Percentiles rank a stretch among this genome's conserved stretches.
Conservation (phyloP, 2,797 vertebrate species). For the Rhadinocentrus ornatus region DNA sequence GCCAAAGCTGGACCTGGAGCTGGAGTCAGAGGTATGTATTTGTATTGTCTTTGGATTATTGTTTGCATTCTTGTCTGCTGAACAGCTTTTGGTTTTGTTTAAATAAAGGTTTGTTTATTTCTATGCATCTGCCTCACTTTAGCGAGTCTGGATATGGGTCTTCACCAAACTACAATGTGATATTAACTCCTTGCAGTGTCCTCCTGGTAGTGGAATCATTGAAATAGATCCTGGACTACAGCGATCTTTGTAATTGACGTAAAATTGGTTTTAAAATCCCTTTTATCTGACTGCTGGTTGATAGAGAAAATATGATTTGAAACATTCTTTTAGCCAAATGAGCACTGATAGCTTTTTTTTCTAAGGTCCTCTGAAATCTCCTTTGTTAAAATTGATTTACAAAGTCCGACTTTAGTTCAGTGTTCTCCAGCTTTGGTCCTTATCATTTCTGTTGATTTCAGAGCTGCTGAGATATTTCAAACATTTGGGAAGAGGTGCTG, state of each 20-base stretch:
- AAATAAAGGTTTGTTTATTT: background rate
- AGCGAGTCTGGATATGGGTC: too few species aligned
- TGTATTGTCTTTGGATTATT: background rate
- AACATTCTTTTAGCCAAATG: too few species aligned
- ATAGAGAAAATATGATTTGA: too few species aligned
- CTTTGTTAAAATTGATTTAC: background rate
- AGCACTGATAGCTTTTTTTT: background rate
- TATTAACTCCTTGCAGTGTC: background rate
- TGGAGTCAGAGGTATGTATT: too few species aligned
- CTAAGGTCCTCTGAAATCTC: background rate
- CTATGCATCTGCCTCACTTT: background rate
- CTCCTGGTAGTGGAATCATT: background rate
- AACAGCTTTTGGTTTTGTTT: background rate
- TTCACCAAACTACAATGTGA: background rate
- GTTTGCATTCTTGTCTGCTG: background rate
- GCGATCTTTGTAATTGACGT: too few species aligned
- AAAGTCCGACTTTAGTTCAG: background rate
- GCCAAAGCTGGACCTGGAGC: too few species aligned
- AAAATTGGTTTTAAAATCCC: background rate
- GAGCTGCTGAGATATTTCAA: background rate
- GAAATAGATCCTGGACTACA: too few species aligned
- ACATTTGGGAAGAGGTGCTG: background rate
- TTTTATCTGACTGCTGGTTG: too few species aligned
- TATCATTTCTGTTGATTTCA: too few species aligned
- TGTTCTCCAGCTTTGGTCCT: background rate